phyloP scores from a whole-genome alignment of 2,113 vertebrate genomes.

The Phoenicopterus ruber region DNA sequence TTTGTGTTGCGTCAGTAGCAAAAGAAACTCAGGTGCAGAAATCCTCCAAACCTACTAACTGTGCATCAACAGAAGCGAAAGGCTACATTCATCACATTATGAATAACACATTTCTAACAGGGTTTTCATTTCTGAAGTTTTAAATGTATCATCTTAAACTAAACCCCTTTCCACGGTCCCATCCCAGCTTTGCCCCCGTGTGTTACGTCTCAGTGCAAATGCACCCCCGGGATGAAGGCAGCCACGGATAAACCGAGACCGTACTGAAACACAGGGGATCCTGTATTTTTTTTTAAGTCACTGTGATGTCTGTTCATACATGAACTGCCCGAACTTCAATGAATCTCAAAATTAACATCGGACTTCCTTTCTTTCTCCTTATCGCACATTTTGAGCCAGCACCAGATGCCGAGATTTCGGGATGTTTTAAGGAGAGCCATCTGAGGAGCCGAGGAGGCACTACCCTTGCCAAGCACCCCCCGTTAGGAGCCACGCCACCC shows the following conservation, averaged over 20 bases:
- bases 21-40: conserved; percentile 8
- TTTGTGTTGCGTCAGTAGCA: background rate
- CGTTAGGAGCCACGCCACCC: background rate
- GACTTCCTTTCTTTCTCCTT: background rate
- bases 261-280: background rate
- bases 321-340: background rate
- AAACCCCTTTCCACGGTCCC: background rate
- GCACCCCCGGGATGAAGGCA: background rate
- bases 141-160: background rate
- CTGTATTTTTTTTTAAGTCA: background rate
- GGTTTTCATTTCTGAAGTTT: background rate
- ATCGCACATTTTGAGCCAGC: background rate
- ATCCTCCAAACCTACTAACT: conserved; percentile 12
- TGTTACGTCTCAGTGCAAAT: background rate
- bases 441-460: background rate
- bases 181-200: background rate
- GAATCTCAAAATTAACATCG: background rate
- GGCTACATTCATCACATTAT: background rate
- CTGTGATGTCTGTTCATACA: background rate
- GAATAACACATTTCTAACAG: conserved; percentile 40
- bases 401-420: background rate
- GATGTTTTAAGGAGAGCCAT: background rate
- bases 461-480: background rate
- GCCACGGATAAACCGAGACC: background rate
- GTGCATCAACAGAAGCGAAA: conserved; percentile 12